Conservation (phyloP, 2,113 vertebrate species). For the Cranoglanis bouderius region DNA sequence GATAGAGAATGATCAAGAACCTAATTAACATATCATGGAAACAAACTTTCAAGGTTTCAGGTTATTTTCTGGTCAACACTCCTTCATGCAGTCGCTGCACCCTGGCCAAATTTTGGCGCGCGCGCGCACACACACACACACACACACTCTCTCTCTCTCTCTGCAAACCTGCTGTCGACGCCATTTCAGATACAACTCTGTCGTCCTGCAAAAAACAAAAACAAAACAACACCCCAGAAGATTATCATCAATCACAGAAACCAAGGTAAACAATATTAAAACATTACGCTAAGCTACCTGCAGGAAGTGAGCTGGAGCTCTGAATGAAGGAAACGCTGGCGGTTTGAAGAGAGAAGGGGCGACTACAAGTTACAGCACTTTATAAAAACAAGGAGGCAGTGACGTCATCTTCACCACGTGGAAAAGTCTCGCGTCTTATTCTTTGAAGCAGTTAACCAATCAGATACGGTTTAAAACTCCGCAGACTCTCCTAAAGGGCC, state of each 20-base stretch:
- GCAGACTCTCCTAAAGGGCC: neutral
- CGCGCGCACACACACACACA: too few relatives aligned
- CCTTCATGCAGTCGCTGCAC: neutral
- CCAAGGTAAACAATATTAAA: neutral
- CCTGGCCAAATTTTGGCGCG: too few relatives aligned
- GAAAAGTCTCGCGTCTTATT: neutral
- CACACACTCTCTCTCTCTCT: too few relatives aligned
- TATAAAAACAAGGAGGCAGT: constrained; percentile 58
- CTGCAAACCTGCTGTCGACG: constrained; percentile 64
- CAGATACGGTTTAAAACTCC: neutral
- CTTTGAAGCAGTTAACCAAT: neutral
- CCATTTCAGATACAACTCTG: constrained; percentile 57
- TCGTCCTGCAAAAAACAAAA: constrained; percentile 63
- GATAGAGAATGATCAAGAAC: neutral
- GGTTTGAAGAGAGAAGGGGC: neutral
- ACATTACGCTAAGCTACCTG: neutral
- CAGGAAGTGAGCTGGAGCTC: too few relatives aligned
- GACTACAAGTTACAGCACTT: constrained; percentile 44
- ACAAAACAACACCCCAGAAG: neutral
- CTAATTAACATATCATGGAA: neutral
- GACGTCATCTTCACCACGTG: constrained; percentile 55
- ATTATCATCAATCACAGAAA: neutral
- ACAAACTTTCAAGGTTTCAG: neutral
- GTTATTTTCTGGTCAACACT: neutral
- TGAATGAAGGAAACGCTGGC: neutral